phyloP scores from a whole-genome alignment of 2,888 invertebrate species.

The Spodoptera picta region DNA sequence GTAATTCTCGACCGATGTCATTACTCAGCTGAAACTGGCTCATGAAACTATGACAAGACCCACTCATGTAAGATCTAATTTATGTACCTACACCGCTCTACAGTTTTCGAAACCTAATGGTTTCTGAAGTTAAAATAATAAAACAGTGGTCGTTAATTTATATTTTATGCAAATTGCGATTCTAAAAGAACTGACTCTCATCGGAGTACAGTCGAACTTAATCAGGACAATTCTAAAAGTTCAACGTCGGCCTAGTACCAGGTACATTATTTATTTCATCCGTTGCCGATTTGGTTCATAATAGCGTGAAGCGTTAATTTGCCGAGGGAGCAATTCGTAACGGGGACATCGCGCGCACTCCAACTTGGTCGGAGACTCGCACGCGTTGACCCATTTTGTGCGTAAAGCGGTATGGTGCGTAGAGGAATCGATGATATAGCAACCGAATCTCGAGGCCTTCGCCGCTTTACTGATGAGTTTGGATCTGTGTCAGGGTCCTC shows the following conservation, averaged over 20 bases:
- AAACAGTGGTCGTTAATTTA: not conserved
- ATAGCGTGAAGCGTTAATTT: constrained; percentile 78
- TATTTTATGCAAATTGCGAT: not conserved
- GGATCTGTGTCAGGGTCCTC: constrained; percentile 88
- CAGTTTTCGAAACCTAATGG: constrained; percentile 58
- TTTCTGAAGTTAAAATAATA: constrained; percentile 27
- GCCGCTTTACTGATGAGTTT: constrained; percentile 82
- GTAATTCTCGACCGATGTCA: constrained; percentile 69
- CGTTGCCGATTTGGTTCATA: constrained; percentile 68
- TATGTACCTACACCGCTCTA: constrained; percentile 57
- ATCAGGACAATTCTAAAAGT: constrained; percentile 7
- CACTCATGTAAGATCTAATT: constrained; percentile 75
- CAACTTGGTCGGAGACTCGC: constrained; percentile 71
- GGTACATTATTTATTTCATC: constrained; percentile 64
- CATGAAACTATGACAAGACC: constrained; percentile 78
- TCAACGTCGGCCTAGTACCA: constrained; percentile 32
- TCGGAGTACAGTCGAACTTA: too few species aligned
- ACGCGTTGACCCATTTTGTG: constrained; percentile 85
- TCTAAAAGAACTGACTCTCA: too few species aligned
- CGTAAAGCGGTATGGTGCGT: constrained; percentile 77
- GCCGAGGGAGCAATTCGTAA: constrained; percentile 81
- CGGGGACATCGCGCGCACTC: constrained; percentile 80
- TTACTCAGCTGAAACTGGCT: constrained; percentile 79
- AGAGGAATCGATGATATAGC: constrained; percentile 85
- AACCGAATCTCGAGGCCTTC: constrained; percentile 84